Evolutionary conservation across 23 tunicate genomes (phyloP).

Genomic region (Trididemnum miniatum): DNA sequence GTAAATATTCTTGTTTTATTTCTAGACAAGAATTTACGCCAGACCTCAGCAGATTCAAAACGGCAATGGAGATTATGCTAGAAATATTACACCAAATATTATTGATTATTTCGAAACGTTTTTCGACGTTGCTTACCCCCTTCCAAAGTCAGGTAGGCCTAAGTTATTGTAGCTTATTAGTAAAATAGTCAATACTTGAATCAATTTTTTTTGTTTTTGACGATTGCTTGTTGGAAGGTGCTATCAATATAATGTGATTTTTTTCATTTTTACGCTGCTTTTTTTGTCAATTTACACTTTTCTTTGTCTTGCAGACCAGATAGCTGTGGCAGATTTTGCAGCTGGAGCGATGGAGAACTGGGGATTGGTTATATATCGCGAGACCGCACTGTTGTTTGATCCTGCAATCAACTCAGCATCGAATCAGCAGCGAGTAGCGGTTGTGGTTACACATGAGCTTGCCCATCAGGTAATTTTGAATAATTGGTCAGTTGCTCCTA

Average conservation of each 20-base stretch:
- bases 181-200: no score
- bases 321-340: constrained; percentile 73
- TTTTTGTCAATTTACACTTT: no score
- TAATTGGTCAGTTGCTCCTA: no score
- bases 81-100: constrained; percentile 49
- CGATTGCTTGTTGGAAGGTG: no score
- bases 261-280: no score
- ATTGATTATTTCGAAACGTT: constrained; percentile 41
- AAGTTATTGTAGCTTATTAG: no score
- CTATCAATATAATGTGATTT: no score
- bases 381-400: constrained; percentile 53
- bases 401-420: constrained; percentile 45
- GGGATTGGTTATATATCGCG: constrained; percentile 73
- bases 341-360: constrained; percentile 85
- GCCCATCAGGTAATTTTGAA: constrained; percentile 69
- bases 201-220: no score
- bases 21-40: constrained; percentile 64
- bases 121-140: constrained; percentile 56
- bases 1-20: no score
- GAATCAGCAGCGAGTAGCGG: constrained; percentile 45
- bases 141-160: constrained; percentile 58
- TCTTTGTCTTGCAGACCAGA: constrained; percentile 44
- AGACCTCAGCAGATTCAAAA: constrained; percentile 49
- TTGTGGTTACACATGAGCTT: constrained; percentile 55
- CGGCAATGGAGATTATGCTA: constrained; percentile 65